Percentiles rank a stretch among this genome's conserved stretches.
phyloP scores from a whole-genome alignment of 2,797 vertebrate species.

The Gallinago stenura region DNA sequence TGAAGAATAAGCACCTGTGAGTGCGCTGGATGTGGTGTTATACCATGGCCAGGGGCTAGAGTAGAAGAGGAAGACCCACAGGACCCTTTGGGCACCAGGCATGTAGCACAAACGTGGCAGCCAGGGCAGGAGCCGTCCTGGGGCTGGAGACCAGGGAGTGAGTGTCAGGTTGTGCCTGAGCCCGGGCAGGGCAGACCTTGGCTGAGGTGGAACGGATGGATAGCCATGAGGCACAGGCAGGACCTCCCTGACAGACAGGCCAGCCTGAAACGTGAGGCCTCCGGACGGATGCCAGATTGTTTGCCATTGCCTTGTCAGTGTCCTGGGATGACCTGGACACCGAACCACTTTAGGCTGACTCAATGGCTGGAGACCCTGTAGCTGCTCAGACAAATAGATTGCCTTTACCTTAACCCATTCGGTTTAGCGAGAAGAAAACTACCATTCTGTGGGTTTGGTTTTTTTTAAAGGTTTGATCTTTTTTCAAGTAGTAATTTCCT shows the following conservation, averaged over 20 bases:
- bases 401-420: neutral
- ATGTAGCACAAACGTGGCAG: neutral
- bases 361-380: neutral
- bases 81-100: neutral
- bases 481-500: neutral
- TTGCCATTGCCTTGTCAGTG: neutral
- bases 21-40: neutral
- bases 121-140: neutral
- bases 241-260: neutral
- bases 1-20: neutral
- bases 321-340: conserved; percentile 48
- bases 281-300: neutral
- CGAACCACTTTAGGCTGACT: neutral
- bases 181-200: neutral
- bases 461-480: neutral
- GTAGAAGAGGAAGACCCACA: neutral
- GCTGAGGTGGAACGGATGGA: neutral
- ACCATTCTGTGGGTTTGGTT: neutral
- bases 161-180: conserved; percentile 1
- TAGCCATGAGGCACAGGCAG: neutral
- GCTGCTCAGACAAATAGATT: neutral
- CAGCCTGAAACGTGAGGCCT: conserved; percentile 17
- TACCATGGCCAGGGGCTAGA: neutral
- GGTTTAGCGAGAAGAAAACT: neutral
- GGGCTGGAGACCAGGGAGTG: neutral